Base-by-base conservation (phyloP, 2,888 invertebrate species). In the Unio delphinus region DNA sequence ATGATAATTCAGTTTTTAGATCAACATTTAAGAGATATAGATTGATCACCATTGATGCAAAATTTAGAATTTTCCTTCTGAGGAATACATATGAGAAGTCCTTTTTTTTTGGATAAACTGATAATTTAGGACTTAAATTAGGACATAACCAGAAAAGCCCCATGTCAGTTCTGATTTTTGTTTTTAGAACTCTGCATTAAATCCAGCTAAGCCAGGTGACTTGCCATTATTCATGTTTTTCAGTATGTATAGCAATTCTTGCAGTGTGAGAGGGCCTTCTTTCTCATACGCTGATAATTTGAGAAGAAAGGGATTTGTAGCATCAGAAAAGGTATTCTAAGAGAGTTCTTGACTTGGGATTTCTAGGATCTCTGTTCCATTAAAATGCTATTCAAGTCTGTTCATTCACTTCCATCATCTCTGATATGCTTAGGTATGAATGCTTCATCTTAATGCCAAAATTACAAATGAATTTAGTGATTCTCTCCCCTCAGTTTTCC, bases 161-260 rank as follows among this genome's bases (percentile, higher is more conserved):
- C 45, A 45, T 11, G 45, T 45, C 45, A 45, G 15, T 45, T 1
- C 15, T 11, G 45, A 45, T 0, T 15, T 0, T 15, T 15, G 15
- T 45, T n/a, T 55, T 28, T 67, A 67, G 30, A 61, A 67, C 34
- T 61, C 56, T 28, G 30, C 54, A 18, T 61, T 67, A 56, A 67
- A 61, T 5, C 55, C 62, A 34, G 4, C 61, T 6, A 59, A 55
- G 11, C 61, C 61, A 28, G 61, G 67, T 20, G 28, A 67, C 55
- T 61, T 67, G n/a, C 61, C 55, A 55, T 67, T 67, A 20, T 28
- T 56, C 55, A 54, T 67, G 61, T 55, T 61, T 67, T 67, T 67
- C n/a, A 67, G n/a, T 54, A 28, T 26, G 7, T 60, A 55, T 55
- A 67, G 55, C 56, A 55, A 67, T 67, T 67, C 56, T 55, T 30